Base-by-base conservation (phyloP, 2,888 invertebrate genomes). In the Lacanobia wlatinum region DNA sequence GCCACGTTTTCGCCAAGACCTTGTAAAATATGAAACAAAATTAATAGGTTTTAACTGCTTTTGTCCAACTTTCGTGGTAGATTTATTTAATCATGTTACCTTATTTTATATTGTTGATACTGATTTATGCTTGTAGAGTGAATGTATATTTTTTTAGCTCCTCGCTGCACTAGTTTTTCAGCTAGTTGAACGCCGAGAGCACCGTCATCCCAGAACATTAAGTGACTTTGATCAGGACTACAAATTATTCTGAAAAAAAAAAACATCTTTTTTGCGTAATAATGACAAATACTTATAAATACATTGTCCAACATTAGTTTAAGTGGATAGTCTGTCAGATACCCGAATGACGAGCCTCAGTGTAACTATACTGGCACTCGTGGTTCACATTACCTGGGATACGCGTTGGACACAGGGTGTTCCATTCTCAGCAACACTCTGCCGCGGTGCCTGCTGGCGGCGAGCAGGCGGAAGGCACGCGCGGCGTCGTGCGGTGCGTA, bases 361-460 rank as follows among this genome's bases (percentile, higher is more conserved):
- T 46, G 46, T 46, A 46, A 46, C 5, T 16, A 7, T 55, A 8
- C 55, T 10, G 23, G 5, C n/a, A 10, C 43, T 40, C 1, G 16
- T 12, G 8, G 14, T 4, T 38, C 18, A n/a, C 2, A 23, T 70
- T 70, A 70, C 70, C 70, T 70, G 14, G 14, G 43, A 38, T 55
- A 23, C 1, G n/a, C 14, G n/a, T 46, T 46, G 55, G 6, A 16
- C 5, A 70, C n/a, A 48, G 74, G 23, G 12, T 85, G 76, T 8
- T 76, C 69, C 69, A 92, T 67, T 1, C 83, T 76, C 48, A 94
- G 82, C 50, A 94, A 85, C 43, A 92, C 92, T 9, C 92, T 87
- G 7, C 94, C 94, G 28, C 91, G 88, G 73, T 94, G 93, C 0
- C 84, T 84, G 65, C 92, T 90, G 16, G 86, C 83, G 0, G 91